Percentiles rank a stretch among this genome's conserved stretches.
phyloP scores from a whole-genome alignment of 1,140 invertebrate genomes.

The Caenorhabditis elegans region DNA sequence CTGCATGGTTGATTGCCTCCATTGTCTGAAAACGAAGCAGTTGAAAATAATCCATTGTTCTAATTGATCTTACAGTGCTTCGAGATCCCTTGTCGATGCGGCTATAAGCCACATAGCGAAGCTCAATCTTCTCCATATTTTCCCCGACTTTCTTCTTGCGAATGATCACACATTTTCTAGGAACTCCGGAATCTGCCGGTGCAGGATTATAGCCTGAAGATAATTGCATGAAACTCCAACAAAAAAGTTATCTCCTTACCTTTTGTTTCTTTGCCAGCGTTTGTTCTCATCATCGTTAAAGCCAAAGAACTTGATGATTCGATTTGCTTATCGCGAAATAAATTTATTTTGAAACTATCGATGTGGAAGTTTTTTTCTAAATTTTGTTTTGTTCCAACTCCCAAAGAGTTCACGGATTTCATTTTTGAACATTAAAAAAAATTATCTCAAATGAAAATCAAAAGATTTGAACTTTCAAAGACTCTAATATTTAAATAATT shows the following conservation, averaged over 20 bases:
- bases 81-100: neutral
- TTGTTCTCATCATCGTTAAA: slow-evolving; percentile 4
- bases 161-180: slow-evolving; percentile 8
- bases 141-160: neutral
- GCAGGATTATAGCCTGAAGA: neutral
- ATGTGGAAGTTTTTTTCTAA: too few relatives aligned
- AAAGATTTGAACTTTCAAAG: too few relatives aligned
- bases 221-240: too few relatives aligned
- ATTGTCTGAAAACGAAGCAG: neutral
- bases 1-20: slow-evolving; percentile 3
- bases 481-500: too few relatives aligned
- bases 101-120: neutral
- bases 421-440: too few relatives aligned
- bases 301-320: neutral
- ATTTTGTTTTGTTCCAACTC: too few relatives aligned
- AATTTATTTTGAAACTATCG: neutral
- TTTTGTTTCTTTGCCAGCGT: neutral
- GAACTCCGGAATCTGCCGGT: neutral
- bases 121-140: neutral
- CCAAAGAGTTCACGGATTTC: too few relatives aligned
- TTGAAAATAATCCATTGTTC: too few relatives aligned
- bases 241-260: neutral
- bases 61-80: neutral
- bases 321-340: neutral
- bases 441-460: too few relatives aligned